phyloP scores from a whole-genome alignment of 2,888 invertebrate species.

The Cantharis rustica region DNA sequence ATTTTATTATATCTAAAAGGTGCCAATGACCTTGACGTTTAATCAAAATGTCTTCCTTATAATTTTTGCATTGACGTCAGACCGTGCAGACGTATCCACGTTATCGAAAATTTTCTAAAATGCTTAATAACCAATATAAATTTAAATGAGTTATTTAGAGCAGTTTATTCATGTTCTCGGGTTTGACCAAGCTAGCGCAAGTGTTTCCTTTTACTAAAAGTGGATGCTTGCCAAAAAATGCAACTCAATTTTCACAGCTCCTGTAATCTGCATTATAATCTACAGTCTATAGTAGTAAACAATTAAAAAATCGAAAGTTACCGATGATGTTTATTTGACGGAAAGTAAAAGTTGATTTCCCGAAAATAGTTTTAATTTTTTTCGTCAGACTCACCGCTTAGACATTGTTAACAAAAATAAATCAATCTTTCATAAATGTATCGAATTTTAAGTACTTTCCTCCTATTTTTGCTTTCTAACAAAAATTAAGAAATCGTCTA shows the following conservation, averaged over 20 bases:
- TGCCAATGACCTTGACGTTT: background rate
- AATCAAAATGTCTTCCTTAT: background rate
- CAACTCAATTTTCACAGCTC: background rate
- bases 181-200: background rate
- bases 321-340: background rate
- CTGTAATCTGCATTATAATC: background rate
- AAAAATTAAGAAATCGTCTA: background rate
- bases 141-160: slow-evolving; percentile 33
- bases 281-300: background rate
- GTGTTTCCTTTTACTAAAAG: slow-evolving; percentile 7
- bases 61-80: slow-evolving; percentile 20
- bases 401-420: background rate
- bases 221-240: slow-evolving; percentile 19
- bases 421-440: background rate
- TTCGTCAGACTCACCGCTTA: background rate
- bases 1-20: background rate
- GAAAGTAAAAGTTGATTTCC: background rate
- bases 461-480: background rate
- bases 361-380: background rate
- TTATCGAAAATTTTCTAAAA: slow-evolving; percentile 28
- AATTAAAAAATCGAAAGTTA: background rate
- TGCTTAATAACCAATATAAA: slow-evolving; percentile 30
- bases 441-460: background rate
- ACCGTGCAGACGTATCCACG: slow-evolving; percentile 14
- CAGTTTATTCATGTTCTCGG: slow-evolving; percentile 23